A percentile compares a stretch with the other conserved stretches of the same genome.
phyloP scores from a whole-genome alignment of 2,797 vertebrate species.

The Sciurus carolinensis region DNA sequence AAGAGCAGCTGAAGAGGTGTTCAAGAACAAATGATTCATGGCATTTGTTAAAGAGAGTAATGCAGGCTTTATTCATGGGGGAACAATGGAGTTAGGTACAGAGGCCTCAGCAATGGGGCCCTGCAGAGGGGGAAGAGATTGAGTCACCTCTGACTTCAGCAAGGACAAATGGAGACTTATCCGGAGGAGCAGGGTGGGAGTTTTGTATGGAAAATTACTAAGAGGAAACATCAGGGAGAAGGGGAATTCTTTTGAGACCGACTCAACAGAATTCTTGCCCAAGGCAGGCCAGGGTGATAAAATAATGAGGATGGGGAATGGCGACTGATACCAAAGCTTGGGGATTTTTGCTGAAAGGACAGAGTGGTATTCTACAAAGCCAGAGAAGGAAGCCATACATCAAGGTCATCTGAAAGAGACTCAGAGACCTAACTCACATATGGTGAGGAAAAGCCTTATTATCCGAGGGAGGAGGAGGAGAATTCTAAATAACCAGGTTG shows the following conservation, averaged over 20 bases:
- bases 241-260: constrained; percentile 7
- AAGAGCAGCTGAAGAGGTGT: background rate
- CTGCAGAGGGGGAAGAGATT: background rate
- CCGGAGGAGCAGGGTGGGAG: background rate
- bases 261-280: constrained; percentile 14
- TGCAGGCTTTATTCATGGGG: background rate
- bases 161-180: background rate
- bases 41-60: background rate
- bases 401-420: background rate
- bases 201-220: constrained; percentile 33
- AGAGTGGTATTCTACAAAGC: background rate
- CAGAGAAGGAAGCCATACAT: background rate
- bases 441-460: background rate
- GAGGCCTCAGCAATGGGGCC: too few relatives aligned
- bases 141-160: background rate
- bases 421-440: background rate
- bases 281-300: constrained; percentile 23
- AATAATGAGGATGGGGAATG: background rate
- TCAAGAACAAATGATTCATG: background rate
- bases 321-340: background rate
- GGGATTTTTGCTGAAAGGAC: background rate
- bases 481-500: background rate
- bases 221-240: constrained; percentile 12
- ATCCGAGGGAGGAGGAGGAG: background rate
- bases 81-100: too few relatives aligned